These are phyloP conservation scores for Nycticorax nycticorax DNA, from an alignment of 2,113 vertebrate genomes.

Conservation along the genomic window DNA sequence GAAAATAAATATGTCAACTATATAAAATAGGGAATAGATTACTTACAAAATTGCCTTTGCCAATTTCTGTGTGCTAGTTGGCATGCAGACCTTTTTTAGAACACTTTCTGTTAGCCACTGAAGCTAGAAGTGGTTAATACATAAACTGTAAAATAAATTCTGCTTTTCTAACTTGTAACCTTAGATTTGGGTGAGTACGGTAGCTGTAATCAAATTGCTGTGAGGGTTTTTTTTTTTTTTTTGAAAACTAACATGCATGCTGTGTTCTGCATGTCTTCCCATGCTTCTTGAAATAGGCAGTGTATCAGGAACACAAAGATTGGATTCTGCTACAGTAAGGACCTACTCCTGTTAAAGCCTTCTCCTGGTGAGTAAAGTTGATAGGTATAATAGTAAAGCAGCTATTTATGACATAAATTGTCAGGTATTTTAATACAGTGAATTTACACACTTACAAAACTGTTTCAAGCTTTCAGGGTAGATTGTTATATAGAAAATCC, in stretches of 20 bases:
- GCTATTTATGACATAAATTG: neutral
- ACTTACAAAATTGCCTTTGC: neutral
- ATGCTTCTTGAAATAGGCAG: constrained; percentile 80
- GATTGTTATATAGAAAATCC: neutral
- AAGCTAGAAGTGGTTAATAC: neutral
- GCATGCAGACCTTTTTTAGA: neutral
- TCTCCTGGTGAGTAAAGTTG: constrained; percentile 79
- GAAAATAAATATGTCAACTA: neutral
- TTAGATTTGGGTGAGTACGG: neutral
- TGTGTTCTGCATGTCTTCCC: constrained; percentile 85
- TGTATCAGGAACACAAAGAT: constrained; percentile 90
- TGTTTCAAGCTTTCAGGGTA: neutral
- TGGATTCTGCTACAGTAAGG: constrained; percentile 96
- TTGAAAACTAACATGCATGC: constrained; percentile 86
- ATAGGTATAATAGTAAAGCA: neutral
- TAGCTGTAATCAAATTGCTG: neutral
- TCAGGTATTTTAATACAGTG: neutral
- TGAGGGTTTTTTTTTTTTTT: neutral
- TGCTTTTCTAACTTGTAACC: neutral
- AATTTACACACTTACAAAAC: neutral
- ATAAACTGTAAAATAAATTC: neutral
- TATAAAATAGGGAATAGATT: neutral
- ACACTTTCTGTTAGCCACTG: neutral
- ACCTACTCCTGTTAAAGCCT: constrained; percentile 96
- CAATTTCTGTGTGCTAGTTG: neutral